These are phyloP conservation scores for Prunella strophiata DNA, from an alignment of 2,797 vertebrate species.

Conservation along the genomic window DNA sequence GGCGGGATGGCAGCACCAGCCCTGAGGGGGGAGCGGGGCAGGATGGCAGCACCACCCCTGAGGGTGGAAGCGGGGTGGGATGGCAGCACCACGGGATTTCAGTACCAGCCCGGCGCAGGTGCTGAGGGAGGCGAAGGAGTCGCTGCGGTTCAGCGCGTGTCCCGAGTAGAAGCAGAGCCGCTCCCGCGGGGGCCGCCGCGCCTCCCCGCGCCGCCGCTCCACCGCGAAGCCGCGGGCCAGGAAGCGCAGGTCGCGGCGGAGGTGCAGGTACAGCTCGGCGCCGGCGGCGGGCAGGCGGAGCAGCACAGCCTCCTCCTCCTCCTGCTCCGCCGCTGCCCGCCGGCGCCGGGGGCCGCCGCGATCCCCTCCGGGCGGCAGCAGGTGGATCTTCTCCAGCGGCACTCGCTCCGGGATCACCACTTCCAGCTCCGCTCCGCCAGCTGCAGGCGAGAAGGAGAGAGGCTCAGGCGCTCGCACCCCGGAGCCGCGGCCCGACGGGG, in stretches of 20 bases:
- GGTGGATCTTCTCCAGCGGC: constrained; percentile 70
- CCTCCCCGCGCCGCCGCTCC: constrained; percentile 76
- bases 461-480: constrained; percentile 5
- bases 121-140: constrained; percentile 88
- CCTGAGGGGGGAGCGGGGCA: not conserved
- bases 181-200: constrained; percentile 42
- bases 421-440: constrained; percentile 74
- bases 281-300: constrained; percentile 86
- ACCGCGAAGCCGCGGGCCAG: constrained; percentile 83
- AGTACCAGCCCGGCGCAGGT: constrained; percentile 91
- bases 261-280: constrained; percentile 81
- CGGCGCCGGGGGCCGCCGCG: constrained; percentile 45
- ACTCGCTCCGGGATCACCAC: constrained; percentile 77
- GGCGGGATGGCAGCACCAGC: accelerated
- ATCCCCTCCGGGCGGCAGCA: constrained; percentile 56
- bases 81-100: not conserved
- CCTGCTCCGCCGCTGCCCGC: constrained; percentile 14
- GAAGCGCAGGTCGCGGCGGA: constrained; percentile 83
- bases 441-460: constrained; percentile 67
- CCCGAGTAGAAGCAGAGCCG: constrained; percentile 90
- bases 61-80: not conserved
- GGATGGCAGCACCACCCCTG: not conserved
- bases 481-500: constrained; percentile 70
- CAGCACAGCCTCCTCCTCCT: constrained; percentile 71
- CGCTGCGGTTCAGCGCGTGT: constrained; percentile 83